Conservation (phyloP, 2,797 vertebrate species). For the Sebastes aleutianus region DNA sequence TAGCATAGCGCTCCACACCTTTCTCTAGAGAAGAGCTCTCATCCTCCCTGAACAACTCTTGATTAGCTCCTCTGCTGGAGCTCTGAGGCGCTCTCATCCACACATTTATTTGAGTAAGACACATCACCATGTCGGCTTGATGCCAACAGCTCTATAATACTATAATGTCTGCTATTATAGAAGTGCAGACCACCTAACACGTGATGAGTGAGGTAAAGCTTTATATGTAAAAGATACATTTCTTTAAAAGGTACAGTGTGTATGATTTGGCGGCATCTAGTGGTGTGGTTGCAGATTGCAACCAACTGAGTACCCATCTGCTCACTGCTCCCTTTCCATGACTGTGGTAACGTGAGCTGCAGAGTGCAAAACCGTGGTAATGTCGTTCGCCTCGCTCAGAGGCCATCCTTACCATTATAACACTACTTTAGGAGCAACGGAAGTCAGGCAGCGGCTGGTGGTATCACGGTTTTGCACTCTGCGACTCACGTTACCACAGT, state of each 20-base stretch:
- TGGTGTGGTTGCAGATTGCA: not conserved
- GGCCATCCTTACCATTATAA: not conserved
- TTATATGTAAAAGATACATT: not conserved
- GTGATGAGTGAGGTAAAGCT: not conserved
- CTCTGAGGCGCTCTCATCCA: slow-evolving; percentile 23
- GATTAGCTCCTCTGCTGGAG: slow-evolving; percentile 41
- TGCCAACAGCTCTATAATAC: slow-evolving; percentile 8
- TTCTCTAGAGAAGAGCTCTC: slow-evolving; percentile 32
- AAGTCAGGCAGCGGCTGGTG: not conserved
- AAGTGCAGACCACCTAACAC: not conserved
- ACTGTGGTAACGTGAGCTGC: not conserved
- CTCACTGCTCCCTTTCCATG: too few relatives aligned
- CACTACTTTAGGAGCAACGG: not conserved
- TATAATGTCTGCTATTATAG: not conserved
- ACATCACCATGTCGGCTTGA: slow-evolving; percentile 4
- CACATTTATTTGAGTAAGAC: slow-evolving; percentile 43
- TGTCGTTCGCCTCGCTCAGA: not conserved
- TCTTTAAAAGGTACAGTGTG: not conserved
- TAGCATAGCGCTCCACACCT: slow-evolving; percentile 31
- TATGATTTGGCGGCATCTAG: not conserved
- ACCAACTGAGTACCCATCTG: too few relatives aligned
- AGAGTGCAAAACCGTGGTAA: too few relatives aligned
- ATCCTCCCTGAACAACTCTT: slow-evolving; percentile 40
- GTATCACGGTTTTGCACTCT: not conserved
- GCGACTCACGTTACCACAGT: not conserved